Conservation (phyloP, 2,888 invertebrate genomes). For the Ophion ventricosus region DNA sequence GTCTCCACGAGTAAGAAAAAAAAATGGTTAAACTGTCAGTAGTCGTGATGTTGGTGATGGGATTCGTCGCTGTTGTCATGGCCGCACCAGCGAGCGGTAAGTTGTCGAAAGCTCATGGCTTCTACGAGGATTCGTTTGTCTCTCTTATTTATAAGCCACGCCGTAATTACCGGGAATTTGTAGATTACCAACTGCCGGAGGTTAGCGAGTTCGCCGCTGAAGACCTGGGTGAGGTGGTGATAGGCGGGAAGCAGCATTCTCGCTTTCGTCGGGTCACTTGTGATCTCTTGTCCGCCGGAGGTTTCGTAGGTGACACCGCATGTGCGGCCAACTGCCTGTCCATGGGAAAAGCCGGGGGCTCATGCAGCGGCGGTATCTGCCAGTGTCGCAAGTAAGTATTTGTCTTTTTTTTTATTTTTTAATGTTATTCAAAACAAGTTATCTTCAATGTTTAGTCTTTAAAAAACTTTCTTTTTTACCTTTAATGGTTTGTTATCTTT, state of each 20-base stretch:
- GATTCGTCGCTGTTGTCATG: conserved; percentile 46
- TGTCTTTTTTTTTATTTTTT: not conserved
- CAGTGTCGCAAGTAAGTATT: conserved; percentile 75
- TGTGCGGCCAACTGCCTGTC: conserved; percentile 78
- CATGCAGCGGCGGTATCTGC: conserved; percentile 75
- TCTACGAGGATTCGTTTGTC: not conserved
- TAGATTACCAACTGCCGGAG: conserved; percentile 44
- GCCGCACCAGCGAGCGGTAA: conserved; percentile 61
- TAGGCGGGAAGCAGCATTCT: conserved; percentile 70
- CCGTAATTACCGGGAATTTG: not conserved
- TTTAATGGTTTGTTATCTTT: too few relatives aligned
- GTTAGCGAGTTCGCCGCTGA: conserved; percentile 6
- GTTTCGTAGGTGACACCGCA: conserved; percentile 71
- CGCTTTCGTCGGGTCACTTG: conserved; percentile 78
- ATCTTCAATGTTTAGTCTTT: too few relatives aligned
- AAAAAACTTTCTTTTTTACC: too few relatives aligned
- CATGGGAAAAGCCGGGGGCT: conserved; percentile 78
- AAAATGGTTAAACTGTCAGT: conserved; percentile 64
- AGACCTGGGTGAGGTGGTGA: conserved; percentile 15
- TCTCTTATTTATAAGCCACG: not conserved
- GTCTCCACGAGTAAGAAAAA: not conserved
- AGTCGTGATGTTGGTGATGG: conserved; percentile 53
- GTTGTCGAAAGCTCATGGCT: not conserved
- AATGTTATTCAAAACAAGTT: too few relatives aligned
- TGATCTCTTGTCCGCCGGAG: conserved; percentile 72